Evolutionary conservation across 2,797 vertebrate genomes (phyloP), one percentile per base, ranked within the genome.

Genomic region (Sebastes variabilis): DNA sequence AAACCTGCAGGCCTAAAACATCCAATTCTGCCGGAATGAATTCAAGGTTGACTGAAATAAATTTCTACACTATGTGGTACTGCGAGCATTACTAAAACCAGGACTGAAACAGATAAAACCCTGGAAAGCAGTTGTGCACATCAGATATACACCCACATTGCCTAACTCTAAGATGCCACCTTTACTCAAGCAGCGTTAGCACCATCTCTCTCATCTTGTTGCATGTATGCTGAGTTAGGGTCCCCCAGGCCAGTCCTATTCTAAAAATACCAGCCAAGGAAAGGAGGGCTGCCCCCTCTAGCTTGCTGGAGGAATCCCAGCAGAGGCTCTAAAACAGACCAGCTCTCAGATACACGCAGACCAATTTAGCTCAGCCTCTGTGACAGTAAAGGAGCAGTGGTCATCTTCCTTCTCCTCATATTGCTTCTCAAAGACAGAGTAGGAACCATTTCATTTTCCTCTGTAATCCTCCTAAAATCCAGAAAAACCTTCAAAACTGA

Each of bases 201-300:
- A 75, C 49, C 29, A n/a, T 32, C 59, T 81, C 81, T 86, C 87
- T 88, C 86, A 90, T 92, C 90, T 90, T 18, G 61, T 74, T 87
- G 79, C 80, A 75, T 85, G 81, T 81, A 80, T 75, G 86, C 91
- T n/a, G 81, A 82, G 87, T 89, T 90, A 79, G 91, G 90, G 92
- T 93, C 90, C 93, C 91, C 89, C 86, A 90, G 93, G 92, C 87
- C 84, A 60, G 74, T 70, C 77, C 81, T 42, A 11, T 4, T 78
- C 92, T 93, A 94, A 93, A 95, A 93, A 95, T 95, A 95, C 61
- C 79, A 78, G 72, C 77, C 77, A 82, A 89, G 90, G 78, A 93
- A 89, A 91, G 84, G 77, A 93, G 91, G 92, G 91, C 92, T 92
- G 92, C 89, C 91, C 92, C 84, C 88, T 87, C 76, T 83, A 88